Percentiles rank a stretch among this genome's conserved stretches.
phyloP scores from a whole-genome alignment of 2,888 invertebrate species.

The Caenorhabditis sp. region DNA sequence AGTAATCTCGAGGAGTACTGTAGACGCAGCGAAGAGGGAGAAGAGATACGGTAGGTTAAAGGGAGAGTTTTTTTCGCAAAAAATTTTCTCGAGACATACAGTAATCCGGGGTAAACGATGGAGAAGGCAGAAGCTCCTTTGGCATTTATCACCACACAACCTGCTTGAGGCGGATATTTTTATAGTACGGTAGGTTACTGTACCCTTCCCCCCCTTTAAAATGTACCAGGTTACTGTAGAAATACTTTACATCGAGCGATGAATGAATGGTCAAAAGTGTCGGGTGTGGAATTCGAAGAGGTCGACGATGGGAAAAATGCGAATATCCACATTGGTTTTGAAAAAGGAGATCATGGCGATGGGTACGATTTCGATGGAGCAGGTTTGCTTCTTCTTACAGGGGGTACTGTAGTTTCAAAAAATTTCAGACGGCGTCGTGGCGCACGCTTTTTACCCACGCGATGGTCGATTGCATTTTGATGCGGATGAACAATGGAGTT shows the following conservation, averaged over 20 bases:
- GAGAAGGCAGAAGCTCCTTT: slow-evolving; percentile 38
- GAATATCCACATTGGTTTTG: slow-evolving; percentile 63
- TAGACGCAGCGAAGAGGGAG: slow-evolving; percentile 1
- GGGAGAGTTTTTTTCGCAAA: background rate
- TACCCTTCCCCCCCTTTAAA: background rate
- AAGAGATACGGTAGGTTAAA: slow-evolving; percentile 33
- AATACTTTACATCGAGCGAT: slow-evolving; percentile 68
- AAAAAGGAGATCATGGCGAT: slow-evolving; percentile 63
- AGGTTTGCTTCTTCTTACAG: too few species aligned
- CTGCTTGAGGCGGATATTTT: slow-evolving; percentile 45
- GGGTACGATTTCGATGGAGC: slow-evolving; percentile 66
- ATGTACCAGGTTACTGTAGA: slow-evolving; percentile 31
- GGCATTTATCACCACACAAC: slow-evolving; percentile 45
- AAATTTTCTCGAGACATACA: slow-evolving; percentile 19
- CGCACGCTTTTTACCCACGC: slow-evolving; percentile 69
- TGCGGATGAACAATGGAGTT: slow-evolving; percentile 69
- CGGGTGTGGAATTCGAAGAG: slow-evolving; percentile 56
- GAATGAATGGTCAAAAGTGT: slow-evolving; percentile 62
- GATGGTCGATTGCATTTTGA: slow-evolving; percentile 69
- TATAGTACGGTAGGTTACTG: slow-evolving; percentile 23
- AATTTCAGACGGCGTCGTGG: slow-evolving; percentile 63
- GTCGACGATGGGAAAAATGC: slow-evolving; percentile 16
- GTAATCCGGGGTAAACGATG: slow-evolving; percentile 47
- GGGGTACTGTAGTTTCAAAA: background rate
- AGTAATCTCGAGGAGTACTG: background rate